Conservation (phyloP, 2,113 vertebrate genomes). For the Poeciliopsis occidentalis region DNA sequence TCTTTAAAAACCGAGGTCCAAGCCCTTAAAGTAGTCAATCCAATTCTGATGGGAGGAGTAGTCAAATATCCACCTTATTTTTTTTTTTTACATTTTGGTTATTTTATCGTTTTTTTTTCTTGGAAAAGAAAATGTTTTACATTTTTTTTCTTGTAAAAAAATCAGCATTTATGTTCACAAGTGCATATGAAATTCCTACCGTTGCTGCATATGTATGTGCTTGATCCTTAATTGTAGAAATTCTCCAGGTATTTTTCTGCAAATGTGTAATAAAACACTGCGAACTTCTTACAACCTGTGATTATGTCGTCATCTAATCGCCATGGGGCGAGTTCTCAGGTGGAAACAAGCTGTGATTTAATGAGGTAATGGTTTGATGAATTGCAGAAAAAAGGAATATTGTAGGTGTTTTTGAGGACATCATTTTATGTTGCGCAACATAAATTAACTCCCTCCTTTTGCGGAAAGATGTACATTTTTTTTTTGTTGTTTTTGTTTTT, state of each 20-base stretch:
- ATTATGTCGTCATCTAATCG: slow-evolving; percentile 63
- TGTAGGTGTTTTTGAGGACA: slow-evolving; percentile 20
- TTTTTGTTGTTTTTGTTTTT: not conserved
- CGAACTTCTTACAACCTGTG: slow-evolving; percentile 55
- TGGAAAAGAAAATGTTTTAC: too few species aligned
- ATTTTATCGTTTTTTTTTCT: too few species aligned
- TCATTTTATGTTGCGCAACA: not conserved
- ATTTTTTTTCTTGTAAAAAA: too few species aligned
- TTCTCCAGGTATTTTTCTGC: slow-evolving; percentile 22
- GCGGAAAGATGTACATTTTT: not conserved
- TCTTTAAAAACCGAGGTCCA: too few species aligned
- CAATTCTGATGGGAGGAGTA: too few species aligned
- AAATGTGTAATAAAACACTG: slow-evolving; percentile 46
- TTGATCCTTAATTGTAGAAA: slow-evolving; percentile 6
- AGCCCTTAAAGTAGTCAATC: too few species aligned
- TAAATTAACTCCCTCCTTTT: slow-evolving; percentile 3
- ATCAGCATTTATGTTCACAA: not conserved
- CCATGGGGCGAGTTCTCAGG: slow-evolving; percentile 47
- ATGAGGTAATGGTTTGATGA: slow-evolving; percentile 29
- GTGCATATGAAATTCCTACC: not conserved
- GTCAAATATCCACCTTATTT: too few species aligned
- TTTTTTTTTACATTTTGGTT: too few species aligned
- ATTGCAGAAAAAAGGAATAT: not conserved
- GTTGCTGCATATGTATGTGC: not conserved
- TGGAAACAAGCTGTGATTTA: slow-evolving; percentile 65